phyloP scores from a whole-genome alignment of 1,140 invertebrate species.

The Lordiphosa clarofinis region DNA sequence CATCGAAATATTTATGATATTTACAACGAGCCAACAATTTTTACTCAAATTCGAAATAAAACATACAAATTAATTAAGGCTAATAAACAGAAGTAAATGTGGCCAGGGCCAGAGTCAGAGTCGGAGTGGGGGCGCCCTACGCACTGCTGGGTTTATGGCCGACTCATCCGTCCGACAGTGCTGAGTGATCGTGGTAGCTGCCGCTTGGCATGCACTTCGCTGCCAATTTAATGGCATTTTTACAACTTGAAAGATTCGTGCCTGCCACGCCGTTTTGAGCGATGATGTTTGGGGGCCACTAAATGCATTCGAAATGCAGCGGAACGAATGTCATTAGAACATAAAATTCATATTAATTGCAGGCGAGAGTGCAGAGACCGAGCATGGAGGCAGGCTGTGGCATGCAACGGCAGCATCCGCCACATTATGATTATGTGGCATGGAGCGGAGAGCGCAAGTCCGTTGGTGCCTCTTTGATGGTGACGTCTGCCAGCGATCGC shows the following conservation, averaged over 20 bases:
- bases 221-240: constrained; percentile 79
- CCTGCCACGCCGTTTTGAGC: constrained; percentile 73
- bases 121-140: constrained; percentile 56
- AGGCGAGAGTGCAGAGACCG: constrained; percentile 56
- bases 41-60: constrained; percentile 70
- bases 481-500: constrained; percentile 46
- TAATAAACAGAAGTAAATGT: constrained; percentile 63
- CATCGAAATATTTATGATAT: constrained; percentile 74
- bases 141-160: constrained; percentile 52
- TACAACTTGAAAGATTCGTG: constrained; percentile 79
- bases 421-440: constrained; percentile 49
- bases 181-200: constrained; percentile 29
- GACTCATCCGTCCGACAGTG: background rate
- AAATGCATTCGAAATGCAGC: constrained; percentile 75
- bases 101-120: constrained; percentile 22
- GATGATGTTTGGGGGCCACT: constrained; percentile 47
- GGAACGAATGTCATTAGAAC: constrained; percentile 77
- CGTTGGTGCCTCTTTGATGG: constrained; percentile 30
- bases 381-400: constrained; percentile 4
- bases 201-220: constrained; percentile 64
- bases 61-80: constrained; percentile 77
- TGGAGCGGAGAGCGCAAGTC: constrained; percentile 15
- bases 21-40: constrained; percentile 48
- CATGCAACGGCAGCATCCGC: constrained; percentile 70
- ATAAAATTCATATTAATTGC: constrained; percentile 79